Evolutionary conservation across 2,113 vertebrate species (phyloP).

Genomic region (Lophius piscatorius): DNA sequence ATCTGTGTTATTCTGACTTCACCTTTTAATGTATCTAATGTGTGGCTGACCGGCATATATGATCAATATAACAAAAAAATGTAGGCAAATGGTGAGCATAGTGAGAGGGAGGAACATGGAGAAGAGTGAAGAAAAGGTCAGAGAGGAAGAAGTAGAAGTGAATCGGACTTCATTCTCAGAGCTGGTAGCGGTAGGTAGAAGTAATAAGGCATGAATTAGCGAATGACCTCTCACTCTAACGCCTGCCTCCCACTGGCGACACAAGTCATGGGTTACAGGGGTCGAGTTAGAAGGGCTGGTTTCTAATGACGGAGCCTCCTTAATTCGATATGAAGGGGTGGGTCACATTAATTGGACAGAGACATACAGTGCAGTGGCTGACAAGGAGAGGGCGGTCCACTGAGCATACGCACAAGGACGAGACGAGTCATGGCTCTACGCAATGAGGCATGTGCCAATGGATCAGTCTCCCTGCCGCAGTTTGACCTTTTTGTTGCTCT

Average conservation of each 20-base stretch:
- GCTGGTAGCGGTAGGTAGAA: slow-evolving; percentile 26
- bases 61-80: no score
- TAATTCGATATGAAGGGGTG: slow-evolving; percentile 49
- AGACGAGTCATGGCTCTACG: slow-evolving; percentile 2
- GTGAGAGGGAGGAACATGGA: no score
- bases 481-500: slow-evolving; percentile 30
- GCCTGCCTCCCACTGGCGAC: slow-evolving; percentile 45
- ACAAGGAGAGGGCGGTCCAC: slow-evolving; percentile 23
- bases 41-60: no score
- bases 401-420: slow-evolving; percentile 21
- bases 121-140: background rate
- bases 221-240: slow-evolving; percentile 32
- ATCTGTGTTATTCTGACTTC: no score
- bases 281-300: background rate
- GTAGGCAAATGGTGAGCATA: background rate
- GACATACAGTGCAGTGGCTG: slow-evolving; percentile 36
- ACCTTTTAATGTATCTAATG: no score
- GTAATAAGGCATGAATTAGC: slow-evolving; percentile 18
- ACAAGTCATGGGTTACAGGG: slow-evolving; percentile 29
- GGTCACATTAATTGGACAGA: slow-evolving; percentile 48
- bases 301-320: slow-evolving; percentile 35
- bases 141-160: no score
- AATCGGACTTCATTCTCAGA: slow-evolving; percentile 2
- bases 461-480: background rate
- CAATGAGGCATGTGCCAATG: background rate